These are phyloP conservation scores for Chrysolina americana DNA, from an alignment of 2,888 invertebrate species.

Conservation along the genomic window DNA sequence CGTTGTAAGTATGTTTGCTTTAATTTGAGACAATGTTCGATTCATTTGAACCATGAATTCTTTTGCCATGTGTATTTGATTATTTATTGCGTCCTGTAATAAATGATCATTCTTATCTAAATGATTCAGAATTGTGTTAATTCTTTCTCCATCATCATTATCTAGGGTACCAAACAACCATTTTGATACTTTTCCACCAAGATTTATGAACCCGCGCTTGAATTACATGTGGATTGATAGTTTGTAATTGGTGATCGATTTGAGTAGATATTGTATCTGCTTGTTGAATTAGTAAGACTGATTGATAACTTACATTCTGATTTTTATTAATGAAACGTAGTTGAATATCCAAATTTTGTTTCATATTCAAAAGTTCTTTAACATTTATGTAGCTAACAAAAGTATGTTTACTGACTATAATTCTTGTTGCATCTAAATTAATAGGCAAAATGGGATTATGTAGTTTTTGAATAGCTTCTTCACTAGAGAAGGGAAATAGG, in stretches of 20 bases:
- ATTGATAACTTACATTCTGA: not conserved
- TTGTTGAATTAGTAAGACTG: not conserved
- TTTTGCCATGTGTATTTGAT: not conserved
- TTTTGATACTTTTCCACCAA: conserved; percentile 12
- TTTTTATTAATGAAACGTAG: not conserved
- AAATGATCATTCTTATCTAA: not conserved
- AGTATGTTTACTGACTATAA: conserved; percentile 2
- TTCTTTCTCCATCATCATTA: conserved; percentile 1
- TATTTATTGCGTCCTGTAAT: not conserved
- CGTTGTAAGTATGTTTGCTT: not conserved
- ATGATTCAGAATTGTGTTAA: not conserved
- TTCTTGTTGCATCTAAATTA: not conserved
- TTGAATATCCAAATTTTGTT: not conserved
- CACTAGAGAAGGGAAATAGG: not conserved
- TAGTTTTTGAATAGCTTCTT: conserved; percentile 3
- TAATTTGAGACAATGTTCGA: not conserved
- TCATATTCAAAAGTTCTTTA: not conserved
- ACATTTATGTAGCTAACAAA: not conserved
- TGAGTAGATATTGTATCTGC: not conserved
- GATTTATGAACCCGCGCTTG: no score
- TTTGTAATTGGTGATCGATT: not conserved
- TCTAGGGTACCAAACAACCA: conserved; percentile 2
- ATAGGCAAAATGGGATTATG: not conserved
- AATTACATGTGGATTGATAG: not conserved
- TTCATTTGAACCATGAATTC: not conserved